Percentiles rank a stretch among this genome's conserved stretches.
phyloP scores from a whole-genome alignment of 2,797 vertebrate genomes.

The Diglossa cyanea region DNA sequence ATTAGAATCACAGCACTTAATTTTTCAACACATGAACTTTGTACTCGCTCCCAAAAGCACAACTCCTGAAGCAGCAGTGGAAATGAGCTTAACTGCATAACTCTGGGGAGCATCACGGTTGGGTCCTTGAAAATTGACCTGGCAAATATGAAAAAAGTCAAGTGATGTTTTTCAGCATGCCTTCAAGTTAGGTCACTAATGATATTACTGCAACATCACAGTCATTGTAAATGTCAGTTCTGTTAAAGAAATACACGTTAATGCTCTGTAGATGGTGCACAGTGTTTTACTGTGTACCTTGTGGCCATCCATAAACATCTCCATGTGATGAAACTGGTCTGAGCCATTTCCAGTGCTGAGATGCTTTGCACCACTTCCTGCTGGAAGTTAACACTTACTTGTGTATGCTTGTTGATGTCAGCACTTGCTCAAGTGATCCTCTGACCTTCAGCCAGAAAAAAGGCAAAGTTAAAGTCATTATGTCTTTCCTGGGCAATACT shows the following conservation, averaged over 20 bases:
- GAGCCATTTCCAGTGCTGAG: background rate
- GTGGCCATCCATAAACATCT: background rate
- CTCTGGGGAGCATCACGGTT: background rate
- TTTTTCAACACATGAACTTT: background rate
- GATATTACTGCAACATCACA: background rate
- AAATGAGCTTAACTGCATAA: background rate
- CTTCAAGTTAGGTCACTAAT: background rate
- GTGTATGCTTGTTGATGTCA: background rate
- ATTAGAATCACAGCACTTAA: background rate
- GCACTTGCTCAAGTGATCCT: background rate
- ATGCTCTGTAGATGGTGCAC: background rate
- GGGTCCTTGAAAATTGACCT: background rate
- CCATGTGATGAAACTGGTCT: background rate
- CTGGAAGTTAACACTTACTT: background rate
- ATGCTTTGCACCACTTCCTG: background rate
- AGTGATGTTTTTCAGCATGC: background rate
- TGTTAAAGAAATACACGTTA: background rate
- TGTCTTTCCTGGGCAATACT: background rate
- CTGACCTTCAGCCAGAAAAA: background rate
- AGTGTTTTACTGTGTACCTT: background rate
- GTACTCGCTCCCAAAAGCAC: background rate
- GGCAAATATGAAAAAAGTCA: background rate
- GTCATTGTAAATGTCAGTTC: background rate
- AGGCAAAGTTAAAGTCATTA: background rate
- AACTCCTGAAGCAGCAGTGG: background rate